Conservation (phyloP, 2,888 invertebrate species). For the Drosophila prolongata region DNA sequence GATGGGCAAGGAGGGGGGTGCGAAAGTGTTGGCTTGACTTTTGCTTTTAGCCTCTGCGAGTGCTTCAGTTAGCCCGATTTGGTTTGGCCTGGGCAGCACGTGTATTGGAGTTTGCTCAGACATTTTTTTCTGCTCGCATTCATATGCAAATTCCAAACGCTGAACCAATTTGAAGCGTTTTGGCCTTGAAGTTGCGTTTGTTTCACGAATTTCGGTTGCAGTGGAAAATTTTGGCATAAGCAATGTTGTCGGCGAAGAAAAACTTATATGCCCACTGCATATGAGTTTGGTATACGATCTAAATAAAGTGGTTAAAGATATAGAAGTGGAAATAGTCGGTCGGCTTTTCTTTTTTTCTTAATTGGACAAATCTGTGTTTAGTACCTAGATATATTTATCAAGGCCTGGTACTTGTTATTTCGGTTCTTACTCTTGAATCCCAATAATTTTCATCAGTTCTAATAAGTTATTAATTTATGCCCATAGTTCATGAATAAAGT, state of each 20-base stretch:
- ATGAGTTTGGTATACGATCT: no score
- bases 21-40: constrained; percentile 3
- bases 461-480: no score
- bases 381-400: no score
- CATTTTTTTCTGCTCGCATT: constrained; percentile 37
- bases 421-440: no score
- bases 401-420: no score
- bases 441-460: no score
- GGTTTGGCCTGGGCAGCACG: constrained; percentile 44
- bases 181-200: constrained; percentile 69
- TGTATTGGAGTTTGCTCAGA: constrained; percentile 46
- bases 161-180: constrained; percentile 70
- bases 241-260: constrained; percentile 11
- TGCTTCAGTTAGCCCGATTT: constrained; percentile 9
- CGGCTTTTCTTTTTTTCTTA: no score
- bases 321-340: no score
- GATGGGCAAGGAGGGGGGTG: neutral
- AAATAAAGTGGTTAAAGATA: no score
- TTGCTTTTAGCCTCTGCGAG: constrained; percentile 7
- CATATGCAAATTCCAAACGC: constrained; percentile 66
- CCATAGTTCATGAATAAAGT: neutral
- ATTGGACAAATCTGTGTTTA: no score
- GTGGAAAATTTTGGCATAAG: constrained; percentile 50
- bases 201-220: constrained; percentile 17
- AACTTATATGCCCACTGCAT: no score